Conservation (phyloP, 2,113 vertebrate genomes). For the Tringa solitaria region DNA sequence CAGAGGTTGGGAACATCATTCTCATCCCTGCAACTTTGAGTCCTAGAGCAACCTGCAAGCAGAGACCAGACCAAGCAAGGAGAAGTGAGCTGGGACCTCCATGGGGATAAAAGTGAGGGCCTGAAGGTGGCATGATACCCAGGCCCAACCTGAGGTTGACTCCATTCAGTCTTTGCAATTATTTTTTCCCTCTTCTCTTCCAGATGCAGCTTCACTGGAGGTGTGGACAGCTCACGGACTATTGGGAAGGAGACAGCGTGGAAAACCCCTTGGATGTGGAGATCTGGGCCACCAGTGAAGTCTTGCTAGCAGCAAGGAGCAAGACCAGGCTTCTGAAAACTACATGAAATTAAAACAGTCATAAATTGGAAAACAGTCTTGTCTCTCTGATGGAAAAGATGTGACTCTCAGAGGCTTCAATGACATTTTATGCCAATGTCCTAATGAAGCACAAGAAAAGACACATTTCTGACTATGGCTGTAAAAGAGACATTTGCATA, state of each 20-base stretch:
- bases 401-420: background rate
- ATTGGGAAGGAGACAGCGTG: background rate
- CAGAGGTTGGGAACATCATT: background rate
- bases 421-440: background rate
- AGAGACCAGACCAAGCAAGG: background rate
- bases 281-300: background rate
- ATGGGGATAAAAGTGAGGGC: background rate
- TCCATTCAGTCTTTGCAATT: background rate
- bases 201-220: background rate
- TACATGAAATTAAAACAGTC: background rate
- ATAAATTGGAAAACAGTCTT: background rate
- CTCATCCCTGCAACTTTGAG: background rate
- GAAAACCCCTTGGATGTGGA: background rate
- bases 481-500: conserved; percentile 33
- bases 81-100: background rate
- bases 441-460: conserved; percentile 2
- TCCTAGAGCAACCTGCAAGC: background rate
- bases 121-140: background rate
- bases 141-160: background rate
- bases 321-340: background rate
- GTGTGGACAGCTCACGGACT: background rate
- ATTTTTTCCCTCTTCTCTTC: background rate
- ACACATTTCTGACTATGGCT: background rate
- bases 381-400: background rate
- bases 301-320: background rate